phyloP scores from a whole-genome alignment of 1,140 invertebrate genomes.

The Pseudoatta argentina region DNA sequence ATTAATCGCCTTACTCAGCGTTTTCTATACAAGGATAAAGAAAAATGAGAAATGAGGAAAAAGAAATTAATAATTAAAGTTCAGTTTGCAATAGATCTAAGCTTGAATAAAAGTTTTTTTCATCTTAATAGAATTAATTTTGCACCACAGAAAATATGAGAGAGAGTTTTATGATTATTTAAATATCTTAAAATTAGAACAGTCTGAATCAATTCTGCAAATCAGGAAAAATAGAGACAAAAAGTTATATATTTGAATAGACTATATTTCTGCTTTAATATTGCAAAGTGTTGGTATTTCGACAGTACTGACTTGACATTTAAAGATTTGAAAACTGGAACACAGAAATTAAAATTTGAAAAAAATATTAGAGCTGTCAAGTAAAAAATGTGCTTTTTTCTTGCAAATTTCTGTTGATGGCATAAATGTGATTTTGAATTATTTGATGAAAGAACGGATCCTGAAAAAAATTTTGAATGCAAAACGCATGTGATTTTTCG shows the following conservation, averaged over 20 bases:
- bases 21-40: conserved; percentile 14
- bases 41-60: background rate
- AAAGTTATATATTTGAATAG: background rate
- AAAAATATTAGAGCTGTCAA: conserved; percentile 11
- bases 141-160: background rate
- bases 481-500: conserved; percentile 49
- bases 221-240: background rate
- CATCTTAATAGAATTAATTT: background rate
- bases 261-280: background rate
- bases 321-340: conserved; percentile 1
- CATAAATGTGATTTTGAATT: conserved; percentile 31
- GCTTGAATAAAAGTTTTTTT: background rate
- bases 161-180: background rate
- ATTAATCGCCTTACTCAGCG: conserved; percentile 39
- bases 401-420: background rate
- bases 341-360: background rate
- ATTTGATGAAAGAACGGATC: background rate
- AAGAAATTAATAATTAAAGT: background rate
- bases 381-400: background rate
- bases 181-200: background rate
- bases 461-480: conserved; percentile 51
- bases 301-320: background rate
- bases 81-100: background rate
- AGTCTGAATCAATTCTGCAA: background rate
- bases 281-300: background rate